Base-by-base conservation (phyloP, 1,140 invertebrate species). In the Trissolcus basalis region DNA sequence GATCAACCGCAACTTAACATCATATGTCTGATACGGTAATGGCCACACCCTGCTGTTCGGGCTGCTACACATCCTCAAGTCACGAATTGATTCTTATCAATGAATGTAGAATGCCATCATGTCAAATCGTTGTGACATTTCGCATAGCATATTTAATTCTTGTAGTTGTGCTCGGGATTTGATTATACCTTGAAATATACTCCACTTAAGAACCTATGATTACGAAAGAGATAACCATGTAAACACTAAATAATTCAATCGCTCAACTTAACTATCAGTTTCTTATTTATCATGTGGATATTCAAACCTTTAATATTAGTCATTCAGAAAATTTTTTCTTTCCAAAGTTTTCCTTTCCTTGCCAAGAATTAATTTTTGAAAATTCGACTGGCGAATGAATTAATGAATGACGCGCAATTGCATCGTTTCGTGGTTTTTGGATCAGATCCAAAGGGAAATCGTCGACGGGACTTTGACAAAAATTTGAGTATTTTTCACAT, bases 81-180 rank as follows among this genome's bases (percentile, higher is more conserved):
- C 74, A 71, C 67, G 67, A 65, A 19, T 64, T 36, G 74, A 77
- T 77, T 48, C 58, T 77, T 77, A 77, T 77, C 68, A 58, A 48
- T 58, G 51, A 35, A 61, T 68, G 43, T 61, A 68, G 71, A 68
- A 77, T 60, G 50, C 54, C 47, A 14, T 53, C 43, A 63, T 63
- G 63, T 68, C 63, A 68, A 71, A 77, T 77, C 61, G 45, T 67
- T 55, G 74, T 77, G 61, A 56, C 61, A 77, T 68, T 77, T 77
- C 71, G 71, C 63, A 71, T 58, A 63, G 39, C 63, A 39, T 77
- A 77, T 77, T n/a, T 71, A 68, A 71, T 77, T 68, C 56, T 19
- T 50, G 61, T 56, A 60, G 61, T 76, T 67, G 50, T 32, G 15
- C 44, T 5, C n/a, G 35, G 5, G 44, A 33, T 50, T 49, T 49